Percentiles rank a stretch among this genome's conserved stretches.
Conservation (phyloP, 2,113 vertebrate genomes). For the Aphelocoma coerulescens region DNA sequence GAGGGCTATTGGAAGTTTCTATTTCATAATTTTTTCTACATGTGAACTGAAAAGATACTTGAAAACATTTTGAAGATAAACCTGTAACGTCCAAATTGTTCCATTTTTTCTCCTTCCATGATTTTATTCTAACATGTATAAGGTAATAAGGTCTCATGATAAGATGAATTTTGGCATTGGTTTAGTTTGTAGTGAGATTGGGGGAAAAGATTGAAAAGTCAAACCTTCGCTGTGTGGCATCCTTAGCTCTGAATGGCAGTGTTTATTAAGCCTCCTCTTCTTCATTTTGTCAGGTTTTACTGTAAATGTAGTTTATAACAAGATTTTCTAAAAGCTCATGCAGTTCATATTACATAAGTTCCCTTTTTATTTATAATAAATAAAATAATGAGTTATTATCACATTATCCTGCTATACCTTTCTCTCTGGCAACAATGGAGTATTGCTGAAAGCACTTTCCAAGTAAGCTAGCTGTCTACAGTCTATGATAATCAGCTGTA, state of each 20-base stretch:
- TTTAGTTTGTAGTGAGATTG: background rate
- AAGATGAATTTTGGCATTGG: background rate
- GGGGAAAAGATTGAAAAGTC: background rate
- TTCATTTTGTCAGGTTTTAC: background rate
- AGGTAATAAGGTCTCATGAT: background rate
- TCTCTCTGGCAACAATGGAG: background rate
- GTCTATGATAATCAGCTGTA: constrained; percentile 50
- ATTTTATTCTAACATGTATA: background rate
- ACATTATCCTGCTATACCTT: background rate
- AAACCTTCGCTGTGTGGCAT: background rate
- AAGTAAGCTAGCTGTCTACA: constrained; percentile 9
- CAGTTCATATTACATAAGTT: background rate
- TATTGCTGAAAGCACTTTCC: background rate
- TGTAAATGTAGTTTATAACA: background rate
- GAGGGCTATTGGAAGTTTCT: background rate
- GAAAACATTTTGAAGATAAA: background rate
- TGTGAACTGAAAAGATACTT: background rate
- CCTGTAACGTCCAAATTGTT: background rate
- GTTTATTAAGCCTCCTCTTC: background rate
- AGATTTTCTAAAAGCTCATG: background rate
- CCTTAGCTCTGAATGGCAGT: background rate
- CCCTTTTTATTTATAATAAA: background rate
- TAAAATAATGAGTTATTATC: background rate
- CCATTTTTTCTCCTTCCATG: background rate
- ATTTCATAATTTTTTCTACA: background rate